Percentiles rank a stretch among this genome's conserved stretches.
These are phyloP conservation scores for Reticulitermes speratus DNA, from an alignment of 1,140 invertebrate genomes.

Conservation along the genomic window DNA sequence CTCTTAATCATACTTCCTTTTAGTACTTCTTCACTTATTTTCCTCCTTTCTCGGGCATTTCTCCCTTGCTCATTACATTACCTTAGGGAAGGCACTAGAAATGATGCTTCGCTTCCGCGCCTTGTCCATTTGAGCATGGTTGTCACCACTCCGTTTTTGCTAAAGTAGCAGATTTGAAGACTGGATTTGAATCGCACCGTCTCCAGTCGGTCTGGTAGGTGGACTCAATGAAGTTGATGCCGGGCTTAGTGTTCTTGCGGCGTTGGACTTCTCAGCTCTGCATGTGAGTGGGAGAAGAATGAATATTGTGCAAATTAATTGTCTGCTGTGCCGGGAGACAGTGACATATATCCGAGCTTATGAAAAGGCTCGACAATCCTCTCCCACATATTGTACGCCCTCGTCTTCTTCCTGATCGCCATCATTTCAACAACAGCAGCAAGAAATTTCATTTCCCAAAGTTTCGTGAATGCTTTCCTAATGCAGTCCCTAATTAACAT, in stretches of 20 bases:
- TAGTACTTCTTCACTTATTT: no score
- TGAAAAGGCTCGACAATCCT: neutral
- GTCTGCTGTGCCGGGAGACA: neutral
- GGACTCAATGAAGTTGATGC: neutral
- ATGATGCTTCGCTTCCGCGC: no score
- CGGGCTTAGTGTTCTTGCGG: neutral
- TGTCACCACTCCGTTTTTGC: neutral
- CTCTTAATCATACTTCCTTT: no score
- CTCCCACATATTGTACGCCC: neutral
- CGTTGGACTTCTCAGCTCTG: neutral
- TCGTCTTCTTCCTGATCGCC: neutral
- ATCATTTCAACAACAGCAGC: neutral
- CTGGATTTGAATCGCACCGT: neutral
- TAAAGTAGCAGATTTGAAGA: neutral
- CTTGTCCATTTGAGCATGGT: no score
- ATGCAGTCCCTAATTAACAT: neutral
- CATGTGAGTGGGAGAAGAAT: neutral
- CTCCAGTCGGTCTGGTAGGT: neutral
- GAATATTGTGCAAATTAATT: slow-evolving; percentile 10
- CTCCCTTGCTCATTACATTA: no score
- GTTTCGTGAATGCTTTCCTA: neutral
- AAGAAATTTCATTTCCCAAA: neutral
- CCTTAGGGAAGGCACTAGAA: no score
- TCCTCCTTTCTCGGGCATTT: no score
- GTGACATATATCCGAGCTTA: neutral